These are phyloP conservation scores for Mimachlamys varia DNA, from an alignment of 2,888 invertebrate species.

Conservation along the genomic window DNA sequence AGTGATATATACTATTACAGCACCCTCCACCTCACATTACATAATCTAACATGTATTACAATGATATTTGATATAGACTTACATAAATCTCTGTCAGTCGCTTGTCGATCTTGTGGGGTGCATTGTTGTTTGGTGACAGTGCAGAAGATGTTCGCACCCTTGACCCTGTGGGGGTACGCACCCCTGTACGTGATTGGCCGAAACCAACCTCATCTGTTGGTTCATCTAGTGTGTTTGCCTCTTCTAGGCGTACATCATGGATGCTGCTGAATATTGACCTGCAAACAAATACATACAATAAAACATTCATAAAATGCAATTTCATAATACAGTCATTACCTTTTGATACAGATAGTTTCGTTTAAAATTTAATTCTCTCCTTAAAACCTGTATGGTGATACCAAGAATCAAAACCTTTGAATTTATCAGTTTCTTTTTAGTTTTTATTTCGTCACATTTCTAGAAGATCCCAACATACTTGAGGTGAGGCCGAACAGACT, in stretches of 20 bases:
- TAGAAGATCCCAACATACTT: constrained; percentile 64
- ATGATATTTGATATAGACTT: constrained; percentile 55
- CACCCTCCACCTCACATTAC: too few species aligned
- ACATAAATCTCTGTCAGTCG: constrained; percentile 77
- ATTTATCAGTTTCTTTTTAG: too few species aligned
- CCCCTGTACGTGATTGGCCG: constrained; percentile 53
- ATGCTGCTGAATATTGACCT: constrained; percentile 78
- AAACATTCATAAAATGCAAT: neutral
- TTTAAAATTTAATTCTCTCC: too few species aligned
- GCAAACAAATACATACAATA: constrained; percentile 38
- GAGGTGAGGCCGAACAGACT: constrained; percentile 79
- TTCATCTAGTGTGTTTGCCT: constrained; percentile 64
- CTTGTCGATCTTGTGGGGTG: constrained; percentile 78
- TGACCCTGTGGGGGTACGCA: constrained; percentile 57
- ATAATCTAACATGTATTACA: neutral
- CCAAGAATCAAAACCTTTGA: too few species aligned
- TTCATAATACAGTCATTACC: too few species aligned
- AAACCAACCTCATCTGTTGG: constrained; percentile 65
- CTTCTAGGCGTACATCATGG: constrained; percentile 76
- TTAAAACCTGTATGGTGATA: too few species aligned
- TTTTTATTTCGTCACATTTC: neutral
- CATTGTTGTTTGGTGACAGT: constrained; percentile 64
- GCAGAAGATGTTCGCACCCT: constrained; percentile 61
- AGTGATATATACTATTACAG: neutral
- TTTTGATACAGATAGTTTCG: too few species aligned